Evolutionary conservation across 64 coral and sea anemone genomes (phyloP), one percentile per base, ranked within the genome.

Genomic region (Montipora cactus): DNA sequence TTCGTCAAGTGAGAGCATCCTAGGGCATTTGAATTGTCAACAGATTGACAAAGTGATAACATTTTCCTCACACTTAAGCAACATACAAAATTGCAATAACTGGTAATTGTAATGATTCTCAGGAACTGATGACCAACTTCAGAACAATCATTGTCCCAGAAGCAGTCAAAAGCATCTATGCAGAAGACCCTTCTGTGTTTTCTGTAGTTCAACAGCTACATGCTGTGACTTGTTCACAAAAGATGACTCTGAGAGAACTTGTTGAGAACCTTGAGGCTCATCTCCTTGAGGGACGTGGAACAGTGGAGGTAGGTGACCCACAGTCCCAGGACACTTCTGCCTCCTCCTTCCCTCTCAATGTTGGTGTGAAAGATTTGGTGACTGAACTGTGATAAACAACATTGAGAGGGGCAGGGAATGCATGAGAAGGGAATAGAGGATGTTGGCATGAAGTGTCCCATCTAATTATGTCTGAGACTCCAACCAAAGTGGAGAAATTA

Each of bases 101-200:
- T 75, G 21, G 44, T 8, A 58, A 79, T 9, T 11, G 14, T 67
- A 61, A 16, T 68, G 8, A 21, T 75, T 48, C 77, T 44, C 46
- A 98, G 96, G 97, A 98, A 58, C 79, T 98, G 91, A 95, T 98
- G 91, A 88, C 94, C 71, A 98, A 98, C 83, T 98, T 98, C 74
- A 92, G 97, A 47, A 95, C 85, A 51, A 98, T 98, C 59, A 98
- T 98, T 89, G 97, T 99, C 28, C 98, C 98, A 70, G 98, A 99
- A 66, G 95, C 98, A 89, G 49, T 99, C 4, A 99, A 99, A 59
- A 94, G 98, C 81, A 87, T 99, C 68, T 83, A 94, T 46, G 78
- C 87, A 11, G 85, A 94, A 7, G 98, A 99, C 18, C 80, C 79
- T 16, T 92, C 88, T 74, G 98, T 96, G 8, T 79, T 94, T 73